A percentile compares a stretch with the other conserved stretches of the same genome.
Evolutionary conservation across 2,888 invertebrate species (phyloP).

Genomic region (Polia nebulosa): DNA sequence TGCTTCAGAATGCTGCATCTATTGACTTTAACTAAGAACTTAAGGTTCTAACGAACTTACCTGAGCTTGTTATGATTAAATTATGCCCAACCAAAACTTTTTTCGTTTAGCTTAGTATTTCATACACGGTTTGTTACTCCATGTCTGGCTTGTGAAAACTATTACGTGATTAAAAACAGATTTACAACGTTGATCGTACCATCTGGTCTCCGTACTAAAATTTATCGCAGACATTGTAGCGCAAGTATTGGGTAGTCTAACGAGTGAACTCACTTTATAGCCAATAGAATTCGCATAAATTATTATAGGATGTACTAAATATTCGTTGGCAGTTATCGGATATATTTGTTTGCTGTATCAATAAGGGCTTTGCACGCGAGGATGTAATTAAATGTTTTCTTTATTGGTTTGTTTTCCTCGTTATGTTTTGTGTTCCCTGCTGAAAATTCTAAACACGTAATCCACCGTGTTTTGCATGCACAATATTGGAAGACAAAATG

Average conservation of each 20-base stretch:
- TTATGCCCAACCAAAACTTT: background rate
- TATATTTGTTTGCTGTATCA: constrained; percentile 36
- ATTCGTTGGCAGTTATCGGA: constrained; percentile 43
- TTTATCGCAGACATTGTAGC: constrained; percentile 42
- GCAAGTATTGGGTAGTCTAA: constrained; percentile 45
- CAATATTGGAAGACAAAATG: constrained; percentile 20
- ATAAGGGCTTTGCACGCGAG: constrained; percentile 51
- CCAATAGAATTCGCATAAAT: constrained; percentile 56
- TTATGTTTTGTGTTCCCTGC: constrained; percentile 18
- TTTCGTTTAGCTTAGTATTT: constrained; percentile 3
- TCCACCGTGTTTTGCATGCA: constrained; percentile 13
- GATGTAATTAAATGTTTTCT: constrained; percentile 56
- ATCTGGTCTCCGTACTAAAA: constrained; percentile 58
- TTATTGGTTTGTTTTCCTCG: constrained; percentile 50
- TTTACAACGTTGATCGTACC: constrained; percentile 55
- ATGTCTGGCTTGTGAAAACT: constrained; percentile 35
- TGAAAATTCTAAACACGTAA: constrained; percentile 5
- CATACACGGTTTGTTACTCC: constrained; percentile 10
- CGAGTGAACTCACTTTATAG: constrained; percentile 35
- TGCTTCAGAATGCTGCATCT: background rate
- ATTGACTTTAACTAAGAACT: too few relatives aligned
- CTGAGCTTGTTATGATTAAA: background rate
- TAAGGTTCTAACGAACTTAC: background rate
- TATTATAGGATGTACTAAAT: constrained; percentile 51
- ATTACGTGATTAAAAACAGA: constrained; percentile 43